Conservation (phyloP, 2,113 vertebrate genomes). For the Piaya cayana region DNA sequence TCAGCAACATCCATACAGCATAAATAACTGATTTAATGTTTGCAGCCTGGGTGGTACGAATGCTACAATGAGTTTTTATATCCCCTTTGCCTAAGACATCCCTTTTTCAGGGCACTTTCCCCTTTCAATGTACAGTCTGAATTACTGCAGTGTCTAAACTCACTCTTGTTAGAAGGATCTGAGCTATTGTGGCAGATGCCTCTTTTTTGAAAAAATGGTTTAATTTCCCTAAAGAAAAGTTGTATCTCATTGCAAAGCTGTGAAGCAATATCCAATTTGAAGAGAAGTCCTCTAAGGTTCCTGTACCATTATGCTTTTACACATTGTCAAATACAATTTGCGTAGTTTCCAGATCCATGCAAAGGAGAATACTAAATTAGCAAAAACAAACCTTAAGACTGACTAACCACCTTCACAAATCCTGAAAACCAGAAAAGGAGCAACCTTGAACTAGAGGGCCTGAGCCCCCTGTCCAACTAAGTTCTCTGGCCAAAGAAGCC, state of each 20-base stretch:
- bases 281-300: not conserved
- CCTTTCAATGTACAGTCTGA: not conserved
- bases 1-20: not conserved
- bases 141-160: not conserved
- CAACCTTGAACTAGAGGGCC: not conserved
- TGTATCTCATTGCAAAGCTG: rapidly evolving
- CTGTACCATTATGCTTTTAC: not conserved
- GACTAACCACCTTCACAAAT: not conserved
- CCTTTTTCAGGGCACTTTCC: not conserved
- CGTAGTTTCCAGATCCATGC: not conserved
- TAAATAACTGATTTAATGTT: not conserved
- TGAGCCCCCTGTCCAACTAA: not conserved
- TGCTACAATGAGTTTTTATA: not conserved
- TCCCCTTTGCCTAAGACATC: not conserved
- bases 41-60: not conserved
- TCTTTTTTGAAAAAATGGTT: not conserved
- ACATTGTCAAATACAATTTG: not conserved
- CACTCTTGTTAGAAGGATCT: not conserved
- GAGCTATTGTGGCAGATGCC: not conserved
- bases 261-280: not conserved
- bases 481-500: not conserved
- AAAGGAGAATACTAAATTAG: not conserved
- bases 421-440: not conserved
- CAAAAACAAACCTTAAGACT: not conserved
- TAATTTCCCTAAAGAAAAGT: not conserved